Conservation (phyloP, 2,113 vertebrate genomes). For the Cheirogaleus medius region DNA sequence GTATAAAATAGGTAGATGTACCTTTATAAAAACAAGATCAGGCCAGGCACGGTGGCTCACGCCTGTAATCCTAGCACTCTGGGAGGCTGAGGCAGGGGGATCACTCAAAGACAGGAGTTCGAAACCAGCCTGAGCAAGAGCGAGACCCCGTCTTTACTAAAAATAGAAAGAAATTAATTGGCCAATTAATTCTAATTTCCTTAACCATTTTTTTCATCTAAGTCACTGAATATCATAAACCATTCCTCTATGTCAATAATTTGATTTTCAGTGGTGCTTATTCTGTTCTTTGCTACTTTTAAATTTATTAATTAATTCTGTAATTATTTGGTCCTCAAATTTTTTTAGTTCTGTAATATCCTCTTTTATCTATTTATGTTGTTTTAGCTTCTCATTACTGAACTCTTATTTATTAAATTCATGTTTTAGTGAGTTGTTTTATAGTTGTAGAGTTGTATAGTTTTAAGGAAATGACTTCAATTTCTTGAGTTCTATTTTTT, state of each 20-base stretch:
- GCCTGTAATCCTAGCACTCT: too few relatives aligned
- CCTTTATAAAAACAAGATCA: not conserved
- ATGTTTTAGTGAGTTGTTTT: not conserved
- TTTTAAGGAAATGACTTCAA: not conserved
- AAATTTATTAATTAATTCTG: not conserved
- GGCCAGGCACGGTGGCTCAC: too few relatives aligned
- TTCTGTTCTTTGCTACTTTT: not conserved
- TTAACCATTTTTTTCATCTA: slow-evolving; percentile 23
- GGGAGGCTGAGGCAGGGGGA: too few relatives aligned
- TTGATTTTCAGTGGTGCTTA: slow-evolving; percentile 1
- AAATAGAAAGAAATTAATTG: too few relatives aligned
- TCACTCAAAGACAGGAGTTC: too few relatives aligned
- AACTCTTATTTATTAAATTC: slow-evolving; percentile 38
- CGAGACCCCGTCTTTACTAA: too few relatives aligned
- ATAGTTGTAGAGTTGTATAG: not conserved
- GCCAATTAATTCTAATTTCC: not conserved
- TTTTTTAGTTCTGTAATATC: not conserved
- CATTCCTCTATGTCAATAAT: not conserved
- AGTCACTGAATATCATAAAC: not conserved
- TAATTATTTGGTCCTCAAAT: not conserved
- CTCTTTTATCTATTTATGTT: not conserved
- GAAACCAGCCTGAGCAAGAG: too few relatives aligned
- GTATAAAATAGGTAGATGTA: not conserved
- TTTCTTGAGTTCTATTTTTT: not conserved
- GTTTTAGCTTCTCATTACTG: not conserved